Evolutionary conservation across 2,113 vertebrate genomes (phyloP), one percentile per base, ranked within the genome.

Genomic region (Paraplagusia blochii): DNA sequence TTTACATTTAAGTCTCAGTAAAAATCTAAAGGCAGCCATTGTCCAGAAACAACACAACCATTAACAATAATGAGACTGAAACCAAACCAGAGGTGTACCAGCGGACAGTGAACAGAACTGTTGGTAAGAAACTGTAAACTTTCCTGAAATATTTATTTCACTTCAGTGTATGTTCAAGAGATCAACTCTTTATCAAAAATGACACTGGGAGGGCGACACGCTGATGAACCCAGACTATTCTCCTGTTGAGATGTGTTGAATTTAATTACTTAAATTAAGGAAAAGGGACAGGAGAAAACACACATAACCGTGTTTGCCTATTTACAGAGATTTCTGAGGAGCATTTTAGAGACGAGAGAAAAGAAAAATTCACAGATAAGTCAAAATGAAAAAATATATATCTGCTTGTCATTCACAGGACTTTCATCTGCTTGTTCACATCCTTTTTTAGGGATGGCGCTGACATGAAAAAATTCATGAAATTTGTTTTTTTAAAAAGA

Each of bases 251-350:
- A 22, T 0, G 13, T 47, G 34, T 19, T 11, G 11, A 53, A 62
- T 11, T 18, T 5, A 14, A 3, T 29, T 29, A 65, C 44, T 54
- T 66, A 47, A 66, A 61, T 63, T 53, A 72, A 45, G 38, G 57
- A 58, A 70, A 56, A 40, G 44, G 8, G 48, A 58, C 68, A 56
- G 40, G 43, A 9, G 48, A 70, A 81, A 42, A 44, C 59, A 65
- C 38, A 58, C 19, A 36, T 36, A 16, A 60, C 79, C 54, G 53
- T 52, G 69, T 60, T 52, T 72, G 51, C 45, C 43, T 59, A 77
- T 78, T 78, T 76, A 84, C 76, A 78, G 73, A 70, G 49, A 34
- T 19, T 55, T 72, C 49, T 22, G n/a, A n/a, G n/a, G n/a, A n/a
- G n/a, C n/a, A n/a, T n/a, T n/a, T n/a, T n/a, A n/a, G n/a, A 14